These are phyloP conservation scores for Aethina tumida DNA, from an alignment of 1,140 invertebrate genomes.

Conservation along the genomic window DNA sequence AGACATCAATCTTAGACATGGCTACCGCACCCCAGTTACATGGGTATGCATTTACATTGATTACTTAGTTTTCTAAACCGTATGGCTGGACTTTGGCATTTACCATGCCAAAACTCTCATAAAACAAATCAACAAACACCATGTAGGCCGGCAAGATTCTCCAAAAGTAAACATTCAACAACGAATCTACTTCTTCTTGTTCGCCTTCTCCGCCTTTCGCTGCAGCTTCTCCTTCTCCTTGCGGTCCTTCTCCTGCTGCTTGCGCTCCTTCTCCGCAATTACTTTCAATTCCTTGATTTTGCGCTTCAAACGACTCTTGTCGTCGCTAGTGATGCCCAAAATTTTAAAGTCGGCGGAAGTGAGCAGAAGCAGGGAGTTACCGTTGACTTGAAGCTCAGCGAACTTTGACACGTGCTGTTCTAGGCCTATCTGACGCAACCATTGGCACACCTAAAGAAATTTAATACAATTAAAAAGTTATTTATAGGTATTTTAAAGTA, in stretches of 20 bases:
- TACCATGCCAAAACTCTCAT: neutral
- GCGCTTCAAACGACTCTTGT: slow-evolving; percentile 74
- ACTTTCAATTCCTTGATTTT: slow-evolving; percentile 78
- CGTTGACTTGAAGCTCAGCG: slow-evolving; percentile 73
- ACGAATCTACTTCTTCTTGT: slow-evolving; percentile 48
- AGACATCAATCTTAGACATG: neutral
- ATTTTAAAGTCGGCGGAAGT: slow-evolving; percentile 83
- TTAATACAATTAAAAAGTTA: slow-evolving; percentile 4
- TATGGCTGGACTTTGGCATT: slow-evolving; percentile 3
- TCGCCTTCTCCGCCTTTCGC: slow-evolving; percentile 70
- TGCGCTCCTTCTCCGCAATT: slow-evolving; percentile 69
- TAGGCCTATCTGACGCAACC: slow-evolving; percentile 70
- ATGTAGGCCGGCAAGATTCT: neutral
- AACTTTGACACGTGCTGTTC: slow-evolving; percentile 79
- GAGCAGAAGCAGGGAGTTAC: slow-evolving; percentile 66
- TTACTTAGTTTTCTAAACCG: neutral
- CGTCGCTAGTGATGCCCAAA: slow-evolving; percentile 67
- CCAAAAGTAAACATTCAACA: neutral
- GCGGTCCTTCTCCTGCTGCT: slow-evolving; percentile 60
- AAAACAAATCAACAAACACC: neutral
- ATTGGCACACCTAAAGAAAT: slow-evolving; percentile 63
- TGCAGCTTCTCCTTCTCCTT: slow-evolving; percentile 66
- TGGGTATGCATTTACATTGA: neutral
- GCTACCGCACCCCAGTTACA: neutral
- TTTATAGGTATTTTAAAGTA: neutral